Conservation (phyloP, 1,140 invertebrate species). For the Cotesia vestalis region DNA sequence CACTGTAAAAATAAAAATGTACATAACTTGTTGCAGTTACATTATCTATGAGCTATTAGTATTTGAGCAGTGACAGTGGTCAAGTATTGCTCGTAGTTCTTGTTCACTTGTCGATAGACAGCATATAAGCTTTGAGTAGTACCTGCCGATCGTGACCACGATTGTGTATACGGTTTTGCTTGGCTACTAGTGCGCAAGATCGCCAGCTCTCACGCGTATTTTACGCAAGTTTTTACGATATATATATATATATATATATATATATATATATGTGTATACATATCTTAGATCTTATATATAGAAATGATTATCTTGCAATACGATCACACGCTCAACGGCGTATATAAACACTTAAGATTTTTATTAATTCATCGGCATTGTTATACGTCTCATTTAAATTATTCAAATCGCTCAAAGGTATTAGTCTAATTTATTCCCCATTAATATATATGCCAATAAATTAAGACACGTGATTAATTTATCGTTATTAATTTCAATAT, state of each 20-base stretch:
- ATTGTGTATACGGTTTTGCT: not conserved
- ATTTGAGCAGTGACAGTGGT: not conserved
- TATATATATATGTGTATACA: too few relatives aligned
- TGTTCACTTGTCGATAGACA: slow-evolving; percentile 14
- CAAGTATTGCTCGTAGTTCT: not conserved
- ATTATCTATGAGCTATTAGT: not conserved
- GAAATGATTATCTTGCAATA: not conserved
- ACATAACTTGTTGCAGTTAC: too few relatives aligned
- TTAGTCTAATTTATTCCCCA: too few relatives aligned
- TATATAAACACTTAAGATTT: not conserved
- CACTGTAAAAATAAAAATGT: too few relatives aligned
- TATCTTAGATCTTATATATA: too few relatives aligned
- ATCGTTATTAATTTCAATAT: too few relatives aligned
- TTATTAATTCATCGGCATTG: slow-evolving; percentile 9
- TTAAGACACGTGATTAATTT: too few relatives aligned
- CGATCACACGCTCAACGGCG: slow-evolving; percentile 16
- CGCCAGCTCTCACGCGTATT: slow-evolving; percentile 22
- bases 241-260: too few relatives aligned
- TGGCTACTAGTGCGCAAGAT: not conserved
- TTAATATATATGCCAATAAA: too few relatives aligned
- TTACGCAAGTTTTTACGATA: slow-evolving; percentile 19
- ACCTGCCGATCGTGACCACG: slow-evolving; percentile 6
- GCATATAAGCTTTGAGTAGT: too few relatives aligned
- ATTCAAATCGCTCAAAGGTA: too few relatives aligned
- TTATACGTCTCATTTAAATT: too few relatives aligned